Evolutionary conservation across 2,888 invertebrate genomes (phyloP).

Genomic region (Tuberolachnus salignus): DNA sequence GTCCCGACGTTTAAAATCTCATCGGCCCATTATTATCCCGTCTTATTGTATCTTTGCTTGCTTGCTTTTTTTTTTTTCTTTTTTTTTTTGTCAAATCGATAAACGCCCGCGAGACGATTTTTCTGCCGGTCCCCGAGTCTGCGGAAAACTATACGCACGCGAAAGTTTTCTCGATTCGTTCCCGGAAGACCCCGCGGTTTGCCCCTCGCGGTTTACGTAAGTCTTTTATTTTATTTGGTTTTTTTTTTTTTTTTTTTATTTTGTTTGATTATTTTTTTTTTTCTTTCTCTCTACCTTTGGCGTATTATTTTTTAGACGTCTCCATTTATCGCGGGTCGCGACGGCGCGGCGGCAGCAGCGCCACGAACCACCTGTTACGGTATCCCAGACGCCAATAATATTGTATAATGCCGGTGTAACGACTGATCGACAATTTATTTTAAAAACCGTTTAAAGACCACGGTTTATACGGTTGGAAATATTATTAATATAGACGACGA

Average conservation of each 20-base stretch:
- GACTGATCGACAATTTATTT: no score
- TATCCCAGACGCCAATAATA: conserved; percentile 22
- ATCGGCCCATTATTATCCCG: conserved; percentile 28
- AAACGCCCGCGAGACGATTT: conserved; percentile 26
- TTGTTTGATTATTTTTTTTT: neutral
- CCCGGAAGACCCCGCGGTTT: neutral
- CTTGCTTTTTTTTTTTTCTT: neutral
- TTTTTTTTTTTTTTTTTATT: neutral
- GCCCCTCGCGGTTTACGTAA: neutral
- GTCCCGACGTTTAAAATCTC: conserved; percentile 35
- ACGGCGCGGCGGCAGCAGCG: no score
- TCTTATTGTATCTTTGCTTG: no score
- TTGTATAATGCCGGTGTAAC: neutral
- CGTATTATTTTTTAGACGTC: conserved; percentile 20
- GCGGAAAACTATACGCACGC: neutral
- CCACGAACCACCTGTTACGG: conserved; percentile 29
- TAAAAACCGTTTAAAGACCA: conserved; percentile 25
- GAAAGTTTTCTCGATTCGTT: conserved; percentile 13
- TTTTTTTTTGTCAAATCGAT: conserved; percentile 34
- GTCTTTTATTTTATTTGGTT: conserved; percentile 33
- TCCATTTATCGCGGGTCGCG: conserved; percentile 10
- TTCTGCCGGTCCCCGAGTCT: neutral
- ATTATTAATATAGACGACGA: neutral
- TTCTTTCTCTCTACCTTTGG: conserved; percentile 28
- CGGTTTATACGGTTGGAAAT: no score